Evolutionary conservation across 2,888 invertebrate species (phyloP), one percentile per base, ranked within the genome.

Genomic region (Netelia melanura): DNA sequence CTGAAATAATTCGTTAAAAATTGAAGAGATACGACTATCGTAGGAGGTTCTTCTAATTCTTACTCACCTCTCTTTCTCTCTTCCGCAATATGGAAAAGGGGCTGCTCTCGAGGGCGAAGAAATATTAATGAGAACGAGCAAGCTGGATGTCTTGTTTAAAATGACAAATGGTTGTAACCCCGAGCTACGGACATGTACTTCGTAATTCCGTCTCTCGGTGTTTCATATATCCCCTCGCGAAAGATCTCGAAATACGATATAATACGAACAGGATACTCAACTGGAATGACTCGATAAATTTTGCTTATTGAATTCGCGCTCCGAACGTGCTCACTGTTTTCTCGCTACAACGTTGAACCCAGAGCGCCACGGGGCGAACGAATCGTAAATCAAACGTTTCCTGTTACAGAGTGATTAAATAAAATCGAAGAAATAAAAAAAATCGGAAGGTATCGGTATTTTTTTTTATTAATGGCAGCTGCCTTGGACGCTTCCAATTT

Each of bases 141-240:
- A 62, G 72, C 86, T 67, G 88, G 14, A 48, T 88, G 88, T 92
- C 91, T 91, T 91, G 91, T 91, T 92, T 89, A 89, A 90, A 90
- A 90, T 92, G 90, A 92, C 87, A 87, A 91, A 91, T 87, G 91
- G 58, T 83, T 48, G 48, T 48, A 48, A 14, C 65, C 21, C 43
- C 21, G n/a, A 44, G 21, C 65, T 44, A 43, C 44, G 65, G 10
- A n/a, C 17, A 64, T 14, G 48, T 48, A 48, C 11, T 48, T 81
- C 76, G 84, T 61, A 76, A 23, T 21, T 52, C 38, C 48, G 52
- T 43, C 67, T 30, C 11, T 72, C 75, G 25, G 14, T 48, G 48
- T 71, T 52, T 62, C 67, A 48, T 77, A 76, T 78, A 85, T 75
- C 81, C 75, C 77, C 84, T 77, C 72, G 54, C 77, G 65, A 54